Evolutionary conservation across 2,888 invertebrate genomes (phyloP).

Genomic region (Ectropis crepuscularia): DNA sequence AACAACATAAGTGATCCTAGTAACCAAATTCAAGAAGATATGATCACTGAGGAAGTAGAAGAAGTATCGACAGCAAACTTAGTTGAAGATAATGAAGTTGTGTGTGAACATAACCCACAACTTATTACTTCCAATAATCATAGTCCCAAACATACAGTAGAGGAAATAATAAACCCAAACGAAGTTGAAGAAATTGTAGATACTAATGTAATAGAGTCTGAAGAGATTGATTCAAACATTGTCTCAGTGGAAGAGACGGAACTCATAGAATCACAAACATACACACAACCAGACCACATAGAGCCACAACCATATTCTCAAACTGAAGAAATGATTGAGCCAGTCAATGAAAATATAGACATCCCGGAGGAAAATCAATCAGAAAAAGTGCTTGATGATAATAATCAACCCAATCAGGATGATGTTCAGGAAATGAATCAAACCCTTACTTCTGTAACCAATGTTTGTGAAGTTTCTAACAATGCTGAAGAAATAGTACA

Average conservation of each 20-base stretch:
- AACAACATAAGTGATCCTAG: conserved; percentile 6
- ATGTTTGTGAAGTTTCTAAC: conserved; percentile 2
- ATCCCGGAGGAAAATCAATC: conserved; percentile 5
- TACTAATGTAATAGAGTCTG: conserved; percentile 28
- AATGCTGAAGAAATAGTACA: conserved; percentile 4
- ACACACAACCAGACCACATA: conserved; percentile 42
- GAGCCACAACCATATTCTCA: conserved; percentile 11
- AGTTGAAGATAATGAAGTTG: conserved; percentile 7
- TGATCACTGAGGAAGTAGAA: conserved; percentile 16
- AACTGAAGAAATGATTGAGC: conserved; percentile 6
- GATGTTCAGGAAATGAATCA: conserved; percentile 19
- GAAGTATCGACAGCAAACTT: conserved; percentile 4
- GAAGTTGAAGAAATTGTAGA: conserved; percentile 14
- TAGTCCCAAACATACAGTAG: conserved; percentile 25
- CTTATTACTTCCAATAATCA: conserved; percentile 16
- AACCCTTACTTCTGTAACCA: conserved; percentile 42
- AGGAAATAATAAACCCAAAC: conserved; percentile 26
- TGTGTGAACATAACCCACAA: conserved; percentile 8
- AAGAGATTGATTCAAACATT: conserved; percentile 21
- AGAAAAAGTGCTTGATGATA: conserved; percentile 23
- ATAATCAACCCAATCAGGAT: conserved; percentile 9
- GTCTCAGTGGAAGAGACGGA: conserved; percentile 21
- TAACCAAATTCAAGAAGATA: conserved; percentile 20
- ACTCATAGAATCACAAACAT: conserved; percentile 43
- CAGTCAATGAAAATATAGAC: conserved; percentile 17